Evolutionary conservation across 2,797 vertebrate genomes (phyloP).

Genomic region (Sparidentex hasta): DNA sequence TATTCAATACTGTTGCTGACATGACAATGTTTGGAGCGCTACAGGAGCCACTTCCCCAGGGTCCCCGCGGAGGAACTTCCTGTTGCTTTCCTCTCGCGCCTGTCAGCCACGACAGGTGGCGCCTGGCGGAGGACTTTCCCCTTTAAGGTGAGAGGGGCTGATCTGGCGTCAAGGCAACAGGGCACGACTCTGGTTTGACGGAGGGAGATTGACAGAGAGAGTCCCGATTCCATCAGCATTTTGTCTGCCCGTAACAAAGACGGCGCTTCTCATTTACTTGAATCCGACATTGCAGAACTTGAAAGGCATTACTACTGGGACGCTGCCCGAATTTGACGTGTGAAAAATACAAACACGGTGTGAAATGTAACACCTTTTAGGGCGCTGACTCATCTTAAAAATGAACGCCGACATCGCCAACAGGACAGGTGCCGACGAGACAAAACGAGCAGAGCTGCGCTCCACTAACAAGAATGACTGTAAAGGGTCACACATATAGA

Average conservation of each 20-base stretch:
- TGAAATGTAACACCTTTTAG: conserved; percentile 66
- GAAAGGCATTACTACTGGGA: conserved; percentile 43
- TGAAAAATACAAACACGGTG: conserved; percentile 57
- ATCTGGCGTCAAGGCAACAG: not conserved
- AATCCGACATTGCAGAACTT: conserved; percentile 28
- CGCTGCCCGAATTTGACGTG: conserved; percentile 38
- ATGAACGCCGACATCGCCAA: conserved; percentile 46
- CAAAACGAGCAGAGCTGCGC: conserved; percentile 20
- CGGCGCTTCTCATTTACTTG: conserved; percentile 1
- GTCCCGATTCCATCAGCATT: not conserved
- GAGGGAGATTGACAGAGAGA: not conserved
- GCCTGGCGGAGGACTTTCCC: not conserved
- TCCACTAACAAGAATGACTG: too few relatives aligned
- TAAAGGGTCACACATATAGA: too few relatives aligned
- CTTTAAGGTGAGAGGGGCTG: not conserved
- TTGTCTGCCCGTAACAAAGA: not conserved
- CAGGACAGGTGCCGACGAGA: conserved; percentile 52
- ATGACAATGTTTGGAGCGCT: not conserved
- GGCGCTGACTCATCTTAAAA: conserved; percentile 48
- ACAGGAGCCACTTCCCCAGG: not conserved
- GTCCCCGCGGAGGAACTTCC: not conserved
- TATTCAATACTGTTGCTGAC: not conserved
- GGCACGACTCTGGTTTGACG: not conserved
- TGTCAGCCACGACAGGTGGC: not conserved
- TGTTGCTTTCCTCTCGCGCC: conserved; percentile 3